Evolutionary conservation across 2,888 invertebrate genomes (phyloP), one percentile per base, ranked within the genome.

Genomic region (Nephrotoma flavescens): DNA sequence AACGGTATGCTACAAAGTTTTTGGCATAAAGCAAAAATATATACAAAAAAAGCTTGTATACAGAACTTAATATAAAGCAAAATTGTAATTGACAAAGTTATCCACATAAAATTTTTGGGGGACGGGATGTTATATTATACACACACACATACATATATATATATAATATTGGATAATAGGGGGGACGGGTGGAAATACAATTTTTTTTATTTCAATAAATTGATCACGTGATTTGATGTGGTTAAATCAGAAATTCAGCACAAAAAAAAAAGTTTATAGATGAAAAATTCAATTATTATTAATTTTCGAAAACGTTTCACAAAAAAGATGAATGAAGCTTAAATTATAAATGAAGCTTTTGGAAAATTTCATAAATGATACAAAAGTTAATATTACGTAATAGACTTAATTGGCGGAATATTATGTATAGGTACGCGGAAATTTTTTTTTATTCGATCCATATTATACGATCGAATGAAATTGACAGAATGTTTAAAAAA

Each of bases 181-280:
- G 31, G 31, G 2, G 31, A 31, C 31, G 31, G 31, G 31, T 31
- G 31, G 3, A 31, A 31, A 31, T 31, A 71, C 9, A 31, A 15
- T 84, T 41, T 84, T 84, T 84, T 84, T 84, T 84, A 42, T 42
- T 84, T 84, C 42, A 42, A 42, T 84, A 84, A 84, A 84, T 84
- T 84, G 84, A 84, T 84, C 84, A 84, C 84, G 84, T 84, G 84
- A 83, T 41, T 41, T 83, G 83, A 84, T 84, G 84, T 42, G 84
- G 84, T 84, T 84, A 84, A 84, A 84, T 84, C 84, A n/a, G 42
- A 84, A 42, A 84, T 83, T 83, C 83, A 83, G 83, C 41, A 83
- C n/a, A 83, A 41, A 83, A 83, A 83, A 83, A 83, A 31, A 83
- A 52, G 15, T 52, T 52, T 52, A 15, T 52, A 31, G 71, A 71